Evolutionary conservation across 2,888 invertebrate genomes (phyloP).

Genomic region (Rhorus exstirpatorius): DNA sequence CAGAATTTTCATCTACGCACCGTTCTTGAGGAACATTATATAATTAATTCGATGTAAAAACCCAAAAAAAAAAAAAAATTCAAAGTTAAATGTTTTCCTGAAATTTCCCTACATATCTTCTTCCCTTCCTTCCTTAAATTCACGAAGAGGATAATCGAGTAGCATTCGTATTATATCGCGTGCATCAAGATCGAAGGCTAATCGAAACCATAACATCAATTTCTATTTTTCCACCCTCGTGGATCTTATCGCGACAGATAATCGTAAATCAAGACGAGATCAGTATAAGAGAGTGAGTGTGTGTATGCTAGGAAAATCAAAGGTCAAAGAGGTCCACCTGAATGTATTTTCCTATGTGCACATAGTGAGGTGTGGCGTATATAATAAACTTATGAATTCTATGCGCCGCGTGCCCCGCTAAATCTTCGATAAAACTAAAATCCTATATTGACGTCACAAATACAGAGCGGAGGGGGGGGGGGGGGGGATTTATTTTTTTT

Average conservation of each 20-base stretch:
- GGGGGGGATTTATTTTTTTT: no score
- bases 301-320: constrained; percentile 28
- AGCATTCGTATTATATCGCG: not conserved
- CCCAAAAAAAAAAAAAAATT: no score
- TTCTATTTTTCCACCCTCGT: constrained; percentile 3
- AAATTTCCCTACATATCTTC: no score
- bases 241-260: constrained; percentile 50
- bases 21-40: no score
- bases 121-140: no score
- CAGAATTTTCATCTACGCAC: no score
- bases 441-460: not conserved
- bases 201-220: not conserved
- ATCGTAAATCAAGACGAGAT: constrained; percentile 51
- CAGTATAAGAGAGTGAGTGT: constrained; percentile 2
- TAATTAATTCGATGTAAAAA: no score
- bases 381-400: not conserved
- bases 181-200: not conserved
- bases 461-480: no score
- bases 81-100: no score
- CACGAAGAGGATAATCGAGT: no score
- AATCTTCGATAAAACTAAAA: constrained; percentile 43
- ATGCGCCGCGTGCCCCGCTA: not conserved
- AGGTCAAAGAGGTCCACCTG: constrained; percentile 3
- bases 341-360: not conserved
- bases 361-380: constrained; percentile 3